Evolutionary conservation across 2,113 vertebrate genomes (phyloP).

Genomic region (Rhineura floridana): DNA sequence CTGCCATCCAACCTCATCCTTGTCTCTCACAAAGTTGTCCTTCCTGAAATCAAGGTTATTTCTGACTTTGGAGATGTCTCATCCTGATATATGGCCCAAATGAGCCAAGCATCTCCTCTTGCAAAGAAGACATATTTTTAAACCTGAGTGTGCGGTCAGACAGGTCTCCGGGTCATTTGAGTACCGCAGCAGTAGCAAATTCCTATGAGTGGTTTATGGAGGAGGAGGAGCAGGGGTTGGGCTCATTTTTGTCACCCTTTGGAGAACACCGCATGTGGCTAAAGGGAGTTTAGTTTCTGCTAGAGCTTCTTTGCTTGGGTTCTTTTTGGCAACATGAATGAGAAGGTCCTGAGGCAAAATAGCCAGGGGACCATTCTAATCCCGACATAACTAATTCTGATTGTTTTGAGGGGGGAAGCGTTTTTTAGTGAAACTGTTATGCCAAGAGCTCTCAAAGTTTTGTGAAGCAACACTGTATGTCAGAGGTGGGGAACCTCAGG

Average conservation of each 20-base stretch:
- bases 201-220: neutral
- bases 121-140: slow-evolving; percentile 11
- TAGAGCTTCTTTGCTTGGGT: neutral
- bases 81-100: neutral
- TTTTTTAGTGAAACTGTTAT: neutral
- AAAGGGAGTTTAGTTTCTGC: neutral
- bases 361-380: too few species aligned
- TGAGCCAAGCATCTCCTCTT: neutral
- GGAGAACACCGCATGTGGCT: neutral
- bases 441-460: neutral
- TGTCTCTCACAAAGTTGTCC: neutral
- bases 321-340: neutral
- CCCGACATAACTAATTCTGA: neutral
- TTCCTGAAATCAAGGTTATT: neutral
- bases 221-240: too few species aligned
- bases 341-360: neutral
- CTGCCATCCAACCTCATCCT: neutral
- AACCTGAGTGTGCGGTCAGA: neutral
- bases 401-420: neutral
- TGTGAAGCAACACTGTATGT: too few species aligned
- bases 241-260: neutral
- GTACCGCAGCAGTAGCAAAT: neutral
- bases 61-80: neutral
- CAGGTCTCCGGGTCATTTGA: slow-evolving; percentile 14
- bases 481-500: too few species aligned